phyloP scores from a whole-genome alignment of 2,888 invertebrate species.

The Lissonota sp. region DNA sequence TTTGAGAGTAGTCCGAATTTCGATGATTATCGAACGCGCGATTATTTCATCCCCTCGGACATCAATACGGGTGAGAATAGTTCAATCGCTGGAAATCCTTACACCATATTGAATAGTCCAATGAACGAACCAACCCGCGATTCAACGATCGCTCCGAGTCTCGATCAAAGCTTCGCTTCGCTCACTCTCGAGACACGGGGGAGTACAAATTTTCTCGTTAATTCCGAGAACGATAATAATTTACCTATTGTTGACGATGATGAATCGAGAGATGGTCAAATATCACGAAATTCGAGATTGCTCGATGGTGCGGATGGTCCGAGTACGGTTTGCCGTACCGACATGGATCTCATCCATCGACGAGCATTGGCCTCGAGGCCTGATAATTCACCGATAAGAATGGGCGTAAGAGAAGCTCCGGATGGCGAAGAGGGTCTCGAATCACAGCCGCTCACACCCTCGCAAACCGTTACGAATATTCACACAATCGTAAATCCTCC shows the following conservation, averaged over 20 bases:
- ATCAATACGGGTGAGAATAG: background rate
- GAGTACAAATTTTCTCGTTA: background rate
- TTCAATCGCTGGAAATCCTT: constrained; percentile 46
- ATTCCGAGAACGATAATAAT: background rate
- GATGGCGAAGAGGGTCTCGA: constrained; percentile 87
- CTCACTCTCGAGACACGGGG: constrained; percentile 27
- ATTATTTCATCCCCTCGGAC: constrained; percentile 42
- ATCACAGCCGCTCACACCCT: constrained; percentile 77
- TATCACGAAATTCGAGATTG: constrained; percentile 77
- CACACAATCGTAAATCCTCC: constrained; percentile 63
- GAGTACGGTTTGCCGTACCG: constrained; percentile 80
- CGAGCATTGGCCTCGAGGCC: constrained; percentile 77
- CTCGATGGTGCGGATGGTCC: constrained; percentile 82
- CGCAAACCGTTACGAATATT: constrained; percentile 76
- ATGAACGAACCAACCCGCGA: constrained; percentile 8
- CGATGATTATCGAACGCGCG: constrained; percentile 54
- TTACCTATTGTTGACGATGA: background rate
- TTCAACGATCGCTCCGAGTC: constrained; percentile 12
- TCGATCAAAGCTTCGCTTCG: constrained; percentile 28
- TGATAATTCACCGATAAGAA: constrained; percentile 83
- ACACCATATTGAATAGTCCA: constrained; percentile 53
- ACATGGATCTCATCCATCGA: constrained; percentile 80
- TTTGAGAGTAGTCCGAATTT: constrained; percentile 76
- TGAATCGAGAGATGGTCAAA: constrained; percentile 34
- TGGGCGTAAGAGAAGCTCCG: constrained; percentile 87